These are phyloP conservation scores for Alcedo atthis DNA, from an alignment of 2,797 vertebrate species.

Conservation along the genomic window DNA sequence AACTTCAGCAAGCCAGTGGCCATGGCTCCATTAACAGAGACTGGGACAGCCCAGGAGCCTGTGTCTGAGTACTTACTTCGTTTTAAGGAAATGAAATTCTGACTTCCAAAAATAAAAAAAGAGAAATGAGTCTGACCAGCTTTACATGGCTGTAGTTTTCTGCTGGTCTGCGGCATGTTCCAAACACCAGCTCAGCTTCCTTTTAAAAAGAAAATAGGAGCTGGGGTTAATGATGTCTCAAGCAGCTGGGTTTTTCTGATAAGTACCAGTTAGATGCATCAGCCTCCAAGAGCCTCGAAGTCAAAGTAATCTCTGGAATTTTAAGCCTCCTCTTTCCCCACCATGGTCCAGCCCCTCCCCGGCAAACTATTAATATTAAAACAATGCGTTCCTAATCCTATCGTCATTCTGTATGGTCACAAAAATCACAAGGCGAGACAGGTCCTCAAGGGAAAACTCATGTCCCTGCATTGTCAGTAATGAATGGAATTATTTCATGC, in stretches of 20 bases:
- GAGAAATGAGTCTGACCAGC: constrained; percentile 75
- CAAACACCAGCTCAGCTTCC: constrained; percentile 1
- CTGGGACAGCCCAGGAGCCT: background rate
- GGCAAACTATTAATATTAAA: constrained; percentile 36
- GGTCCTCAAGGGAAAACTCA: constrained; percentile 36
- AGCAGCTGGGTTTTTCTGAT: constrained; percentile 9
- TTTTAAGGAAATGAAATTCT: constrained; percentile 79
- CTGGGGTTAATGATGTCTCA: background rate
- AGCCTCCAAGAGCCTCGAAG: background rate
- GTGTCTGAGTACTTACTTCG: background rate
- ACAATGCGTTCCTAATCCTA: background rate
- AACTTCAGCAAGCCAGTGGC: background rate
- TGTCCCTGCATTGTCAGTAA: constrained; percentile 41
- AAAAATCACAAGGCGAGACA: constrained; percentile 15
- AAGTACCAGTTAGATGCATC: background rate
- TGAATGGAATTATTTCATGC: constrained; percentile 54
- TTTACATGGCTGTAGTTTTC: background rate
- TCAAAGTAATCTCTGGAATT: background rate
- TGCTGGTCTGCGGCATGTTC: background rate
- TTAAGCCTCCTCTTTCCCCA: background rate
- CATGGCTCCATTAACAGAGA: background rate
- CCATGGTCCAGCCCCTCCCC: background rate
- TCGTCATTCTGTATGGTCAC: background rate
- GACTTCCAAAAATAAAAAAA: constrained; percentile 66
- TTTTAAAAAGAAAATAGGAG: background rate